Conservation (phyloP, 2,888 invertebrate species). For the Cataglyphis livida region DNA sequence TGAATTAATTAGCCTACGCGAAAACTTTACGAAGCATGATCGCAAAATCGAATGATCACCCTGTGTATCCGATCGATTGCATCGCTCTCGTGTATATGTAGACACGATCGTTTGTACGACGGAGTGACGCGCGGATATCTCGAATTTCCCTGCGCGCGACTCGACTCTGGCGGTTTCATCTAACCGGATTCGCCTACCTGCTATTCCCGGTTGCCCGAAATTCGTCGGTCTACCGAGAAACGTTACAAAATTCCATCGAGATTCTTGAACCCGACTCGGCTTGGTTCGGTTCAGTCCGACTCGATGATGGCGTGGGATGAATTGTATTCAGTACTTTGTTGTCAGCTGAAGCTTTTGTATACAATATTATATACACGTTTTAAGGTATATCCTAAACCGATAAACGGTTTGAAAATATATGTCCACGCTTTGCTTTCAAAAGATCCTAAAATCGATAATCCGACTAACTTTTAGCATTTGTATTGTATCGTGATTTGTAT, state of each 20-base stretch:
- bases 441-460: slow-evolving; percentile 5
- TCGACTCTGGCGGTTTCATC: slow-evolving; percentile 37
- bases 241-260: slow-evolving; percentile 54
- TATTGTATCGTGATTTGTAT: neutral
- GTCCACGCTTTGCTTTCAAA: neutral
- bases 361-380: neutral
- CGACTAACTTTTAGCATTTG: neutral
- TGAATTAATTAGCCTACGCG: neutral
- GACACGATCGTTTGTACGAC: slow-evolving; percentile 37
- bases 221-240: slow-evolving; percentile 52
- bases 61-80: slow-evolving; percentile 24
- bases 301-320: neutral
- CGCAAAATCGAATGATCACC: slow-evolving; percentile 27
- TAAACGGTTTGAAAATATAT: neutral
- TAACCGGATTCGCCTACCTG: slow-evolving; percentile 47
- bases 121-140: slow-evolving; percentile 48
- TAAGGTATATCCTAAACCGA: neutral
- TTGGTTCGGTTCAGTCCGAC: neutral
- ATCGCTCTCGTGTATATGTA: slow-evolving; percentile 15
- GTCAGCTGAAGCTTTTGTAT: slow-evolving; percentile 9
- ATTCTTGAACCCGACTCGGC: slow-evolving; percentile 41
- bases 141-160: slow-evolving; percentile 49
- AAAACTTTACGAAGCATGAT: neutral
- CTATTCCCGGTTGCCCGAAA: slow-evolving; percentile 46
- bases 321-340: neutral